A percentile compares a stretch with the other conserved stretches of the same genome.
Evolutionary conservation across 1,140 invertebrate species (phyloP).

Genomic region (Campodea augens): DNA sequence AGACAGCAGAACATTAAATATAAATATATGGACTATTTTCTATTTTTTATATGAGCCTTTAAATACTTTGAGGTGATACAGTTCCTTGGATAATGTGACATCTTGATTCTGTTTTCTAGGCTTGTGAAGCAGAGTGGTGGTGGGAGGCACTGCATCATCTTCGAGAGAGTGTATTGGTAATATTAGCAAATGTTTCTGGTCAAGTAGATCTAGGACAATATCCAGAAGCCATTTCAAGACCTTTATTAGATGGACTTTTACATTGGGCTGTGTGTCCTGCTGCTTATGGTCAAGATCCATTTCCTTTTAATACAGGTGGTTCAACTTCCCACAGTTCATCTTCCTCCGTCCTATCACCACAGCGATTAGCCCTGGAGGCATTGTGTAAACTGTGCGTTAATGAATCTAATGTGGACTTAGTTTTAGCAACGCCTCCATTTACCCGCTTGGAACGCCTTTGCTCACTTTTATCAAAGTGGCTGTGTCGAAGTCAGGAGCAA

Average conservation of each 20-base stretch:
- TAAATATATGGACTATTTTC: too few species aligned
- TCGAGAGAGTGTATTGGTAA: constrained; percentile 82
- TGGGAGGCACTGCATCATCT: constrained; percentile 84
- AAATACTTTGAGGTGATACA: too few species aligned
- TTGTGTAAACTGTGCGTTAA: constrained; percentile 95
- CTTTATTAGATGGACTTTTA: constrained; percentile 76
- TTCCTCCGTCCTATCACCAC: constrained; percentile 65
- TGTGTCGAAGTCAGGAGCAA: constrained; percentile 75
- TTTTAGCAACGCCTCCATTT: constrained; percentile 91
- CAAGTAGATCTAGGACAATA: constrained; percentile 71
- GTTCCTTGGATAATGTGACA: too few species aligned
- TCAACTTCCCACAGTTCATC: constrained; percentile 47
- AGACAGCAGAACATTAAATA: too few species aligned
- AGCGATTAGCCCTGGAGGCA: constrained; percentile 82
- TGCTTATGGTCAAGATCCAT: constrained; percentile 82
- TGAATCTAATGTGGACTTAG: constrained; percentile 89
- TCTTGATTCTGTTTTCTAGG: too few species aligned
- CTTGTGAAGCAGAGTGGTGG: constrained; percentile 54
- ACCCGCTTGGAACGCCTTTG: constrained; percentile 75
- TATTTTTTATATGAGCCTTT: too few species aligned
- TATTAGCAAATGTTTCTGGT: constrained; percentile 84
- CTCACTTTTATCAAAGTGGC: constrained; percentile 61
- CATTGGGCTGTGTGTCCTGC: constrained; percentile 93
- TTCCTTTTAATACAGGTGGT: too few species aligned
- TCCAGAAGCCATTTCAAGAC: constrained; percentile 77